Conservation (phyloP, 2,797 vertebrate genomes). For the Hydrophis major region DNA sequence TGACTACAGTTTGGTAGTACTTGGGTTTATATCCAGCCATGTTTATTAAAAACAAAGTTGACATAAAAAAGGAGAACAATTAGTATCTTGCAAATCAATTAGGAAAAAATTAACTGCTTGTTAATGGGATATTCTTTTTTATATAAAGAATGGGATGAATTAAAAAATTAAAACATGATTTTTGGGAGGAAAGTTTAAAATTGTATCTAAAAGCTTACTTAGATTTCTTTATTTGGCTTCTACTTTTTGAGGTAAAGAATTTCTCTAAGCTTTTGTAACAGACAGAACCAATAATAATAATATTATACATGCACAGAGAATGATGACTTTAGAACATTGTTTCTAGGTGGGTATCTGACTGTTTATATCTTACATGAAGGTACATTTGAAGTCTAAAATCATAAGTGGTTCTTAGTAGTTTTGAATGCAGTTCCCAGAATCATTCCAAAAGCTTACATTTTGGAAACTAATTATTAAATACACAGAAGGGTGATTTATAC, state of each 20-base stretch:
- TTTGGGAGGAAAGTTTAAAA: background rate
- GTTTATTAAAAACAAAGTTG: slow-evolving; percentile 46
- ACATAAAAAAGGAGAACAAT: slow-evolving; percentile 19
- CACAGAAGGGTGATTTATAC: background rate
- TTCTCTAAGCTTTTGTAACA: background rate
- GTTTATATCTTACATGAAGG: background rate
- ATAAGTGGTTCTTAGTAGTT: background rate
- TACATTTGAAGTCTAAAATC: background rate
- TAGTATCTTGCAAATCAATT: slow-evolving; percentile 51
- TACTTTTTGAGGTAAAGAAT: slow-evolving; percentile 36
- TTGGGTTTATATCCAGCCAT: slow-evolving; percentile 50
- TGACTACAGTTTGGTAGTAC: slow-evolving; percentile 32
- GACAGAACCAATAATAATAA: background rate
- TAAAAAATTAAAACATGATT: slow-evolving; percentile 16
- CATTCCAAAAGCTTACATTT: background rate
- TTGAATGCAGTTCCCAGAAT: background rate
- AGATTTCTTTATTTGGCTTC: background rate
- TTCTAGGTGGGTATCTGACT: background rate
- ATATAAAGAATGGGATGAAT: slow-evolving; percentile 28
- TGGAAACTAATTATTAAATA: background rate
- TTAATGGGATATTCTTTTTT: slow-evolving; percentile 33
- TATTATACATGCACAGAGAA: background rate
- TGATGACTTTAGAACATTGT: background rate
- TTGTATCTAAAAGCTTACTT: background rate
- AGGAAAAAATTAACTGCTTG: slow-evolving; percentile 50